These are phyloP conservation scores for Apocrypta bakeri DNA, from an alignment of 1,140 invertebrate genomes.

Conservation along the genomic window DNA sequence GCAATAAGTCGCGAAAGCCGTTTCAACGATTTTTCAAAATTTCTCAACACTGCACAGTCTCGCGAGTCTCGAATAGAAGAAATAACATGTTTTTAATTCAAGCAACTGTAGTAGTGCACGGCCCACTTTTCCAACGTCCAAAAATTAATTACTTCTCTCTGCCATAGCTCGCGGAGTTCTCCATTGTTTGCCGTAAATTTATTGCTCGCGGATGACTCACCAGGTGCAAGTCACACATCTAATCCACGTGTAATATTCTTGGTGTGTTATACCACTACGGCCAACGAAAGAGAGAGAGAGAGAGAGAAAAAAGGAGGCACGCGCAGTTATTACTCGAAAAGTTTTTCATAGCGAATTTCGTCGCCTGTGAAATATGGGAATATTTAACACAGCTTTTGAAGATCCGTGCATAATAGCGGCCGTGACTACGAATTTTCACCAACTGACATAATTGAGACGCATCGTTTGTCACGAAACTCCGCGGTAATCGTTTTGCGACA, in stretches of 20 bases:
- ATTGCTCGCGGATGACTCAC: background rate
- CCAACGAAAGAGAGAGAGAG: too few species aligned
- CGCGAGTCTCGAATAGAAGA: background rate
- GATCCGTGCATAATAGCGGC: background rate
- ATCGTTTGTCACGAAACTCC: background rate
- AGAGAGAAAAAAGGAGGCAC: background rate
- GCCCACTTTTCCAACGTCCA: background rate
- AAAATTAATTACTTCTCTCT: background rate
- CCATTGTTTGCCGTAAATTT: slow-evolving; percentile 12
- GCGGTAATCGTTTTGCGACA: background rate
- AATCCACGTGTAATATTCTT: background rate
- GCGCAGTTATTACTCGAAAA: background rate
- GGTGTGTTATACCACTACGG: too few species aligned
- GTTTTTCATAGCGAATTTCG: background rate
- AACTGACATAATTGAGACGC: background rate
- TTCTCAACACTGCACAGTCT: background rate
- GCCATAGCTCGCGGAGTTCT: background rate
- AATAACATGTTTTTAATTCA: background rate
- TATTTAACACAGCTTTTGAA: background rate
- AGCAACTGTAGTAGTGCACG: background rate
- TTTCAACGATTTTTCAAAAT: background rate
- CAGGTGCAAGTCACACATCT: background rate
- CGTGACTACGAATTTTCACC: background rate
- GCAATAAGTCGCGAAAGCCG: too few species aligned
- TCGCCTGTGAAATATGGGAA: background rate